phyloP scores from a whole-genome alignment of 2,888 invertebrate genomes.

The Petrolisthes cinctipes region DNA sequence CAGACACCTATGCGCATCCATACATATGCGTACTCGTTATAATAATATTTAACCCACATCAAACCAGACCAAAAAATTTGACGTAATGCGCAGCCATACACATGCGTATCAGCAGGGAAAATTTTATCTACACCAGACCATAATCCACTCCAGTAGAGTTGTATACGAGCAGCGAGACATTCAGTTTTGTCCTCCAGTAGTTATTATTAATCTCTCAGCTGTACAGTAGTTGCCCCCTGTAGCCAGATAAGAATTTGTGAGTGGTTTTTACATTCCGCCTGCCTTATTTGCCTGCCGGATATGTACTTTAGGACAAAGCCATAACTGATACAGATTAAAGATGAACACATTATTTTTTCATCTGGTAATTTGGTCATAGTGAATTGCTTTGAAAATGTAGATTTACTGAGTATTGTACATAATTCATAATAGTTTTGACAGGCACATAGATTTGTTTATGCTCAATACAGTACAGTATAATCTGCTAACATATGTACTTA shows the following conservation, averaged over 20 bases:
- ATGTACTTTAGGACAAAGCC: conserved; percentile 13
- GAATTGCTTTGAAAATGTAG: background rate
- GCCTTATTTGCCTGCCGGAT: conserved; percentile 18
- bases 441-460: background rate
- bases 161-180: conserved; percentile 36
- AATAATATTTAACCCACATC: conserved; percentile 9
- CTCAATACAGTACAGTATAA: background rate
- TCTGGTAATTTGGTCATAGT: background rate
- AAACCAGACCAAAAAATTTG: conserved; percentile 25
- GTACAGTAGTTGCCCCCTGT: conserved; percentile 15
- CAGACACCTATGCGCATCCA: conserved; percentile 22
- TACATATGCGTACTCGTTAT: conserved; percentile 10
- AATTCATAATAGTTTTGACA: background rate
- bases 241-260: background rate
- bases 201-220: background rate
- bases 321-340: conserved; percentile 2
- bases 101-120: conserved; percentile 4
- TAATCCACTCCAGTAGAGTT: conserved; percentile 35
- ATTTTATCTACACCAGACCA: conserved; percentile 27
- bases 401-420: background rate
- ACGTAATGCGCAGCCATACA: conserved; percentile 2
- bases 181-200: conserved; percentile 1
- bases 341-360: background rate
- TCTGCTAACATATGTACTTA: background rate
- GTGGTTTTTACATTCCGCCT: conserved; percentile 12